phyloP scores from a whole-genome alignment of 1,140 invertebrate species.

The Tachypleus tridentatus region DNA sequence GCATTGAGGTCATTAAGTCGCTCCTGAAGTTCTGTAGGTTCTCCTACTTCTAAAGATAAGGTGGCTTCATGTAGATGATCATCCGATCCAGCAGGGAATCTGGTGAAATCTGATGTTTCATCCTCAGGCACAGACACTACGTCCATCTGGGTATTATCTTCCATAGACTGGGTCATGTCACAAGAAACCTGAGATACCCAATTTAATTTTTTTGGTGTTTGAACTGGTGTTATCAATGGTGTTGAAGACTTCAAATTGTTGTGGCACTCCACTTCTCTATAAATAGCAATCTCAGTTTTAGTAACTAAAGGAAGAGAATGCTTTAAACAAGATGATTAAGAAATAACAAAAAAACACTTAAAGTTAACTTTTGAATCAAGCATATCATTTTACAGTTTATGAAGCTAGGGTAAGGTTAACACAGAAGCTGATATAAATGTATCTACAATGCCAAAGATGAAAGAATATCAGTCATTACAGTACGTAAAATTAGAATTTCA shows the following conservation, averaged over 20 bases:
- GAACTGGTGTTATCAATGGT: neutral
- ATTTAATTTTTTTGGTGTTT: constrained; percentile 1
- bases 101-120: neutral
- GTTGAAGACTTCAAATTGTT: constrained; percentile 1
- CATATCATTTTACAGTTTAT: too few species aligned
- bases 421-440: too few species aligned
- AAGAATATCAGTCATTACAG: too few species aligned
- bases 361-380: too few species aligned
- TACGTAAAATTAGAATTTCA: too few species aligned
- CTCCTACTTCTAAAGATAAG: neutral
- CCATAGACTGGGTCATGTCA: neutral
- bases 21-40: neutral
- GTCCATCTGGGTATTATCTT: neutral
- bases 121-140: neutral
- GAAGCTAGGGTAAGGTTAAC: too few species aligned
- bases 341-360: too few species aligned
- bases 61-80: neutral
- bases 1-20: neutral
- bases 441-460: too few species aligned
- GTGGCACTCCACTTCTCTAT: neutral
- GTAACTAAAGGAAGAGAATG: too few species aligned
- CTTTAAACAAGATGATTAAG: too few species aligned
- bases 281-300: too few species aligned
- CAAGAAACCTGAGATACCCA: neutral
- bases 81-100: neutral